Conservation (phyloP, 2,797 vertebrate species). For the Catharus ustulatus region DNA sequence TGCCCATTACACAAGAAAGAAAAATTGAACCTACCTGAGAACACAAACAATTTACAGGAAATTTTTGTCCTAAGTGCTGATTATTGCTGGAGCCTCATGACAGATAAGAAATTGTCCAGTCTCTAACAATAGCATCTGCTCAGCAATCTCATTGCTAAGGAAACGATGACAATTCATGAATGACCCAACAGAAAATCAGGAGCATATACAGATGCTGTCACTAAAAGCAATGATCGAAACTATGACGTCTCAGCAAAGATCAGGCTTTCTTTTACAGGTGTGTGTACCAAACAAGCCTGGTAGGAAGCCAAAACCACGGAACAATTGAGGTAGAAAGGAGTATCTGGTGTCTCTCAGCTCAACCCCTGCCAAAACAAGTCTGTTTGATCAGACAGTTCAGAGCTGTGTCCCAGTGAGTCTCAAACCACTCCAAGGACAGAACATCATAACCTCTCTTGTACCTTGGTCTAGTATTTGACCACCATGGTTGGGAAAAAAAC, state of each 20-base stretch:
- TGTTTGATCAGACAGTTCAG: neutral
- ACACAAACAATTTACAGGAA: neutral
- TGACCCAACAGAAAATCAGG: neutral
- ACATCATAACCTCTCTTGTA: neutral
- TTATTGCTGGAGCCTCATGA: neutral
- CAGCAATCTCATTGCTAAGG: neutral
- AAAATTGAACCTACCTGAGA: neutral
- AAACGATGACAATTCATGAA: rapidly evolving
- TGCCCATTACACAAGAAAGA: neutral
- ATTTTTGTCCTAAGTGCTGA: neutral
- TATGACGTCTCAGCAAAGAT: neutral
- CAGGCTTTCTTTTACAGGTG: neutral
- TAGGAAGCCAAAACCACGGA: neutral
- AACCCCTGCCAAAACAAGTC: neutral
- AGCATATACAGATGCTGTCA: neutral
- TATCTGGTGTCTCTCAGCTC: neutral
- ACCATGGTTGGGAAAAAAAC: neutral
- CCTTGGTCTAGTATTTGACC: neutral
- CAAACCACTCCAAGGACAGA: neutral
- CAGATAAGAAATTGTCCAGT: neutral
- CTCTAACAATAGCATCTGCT: neutral
- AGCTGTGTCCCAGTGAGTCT: neutral
- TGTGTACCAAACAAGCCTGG: neutral
- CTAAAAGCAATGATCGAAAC: neutral
- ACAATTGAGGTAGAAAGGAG: neutral